Base-by-base conservation (phyloP, 2,113 vertebrate genomes). In the Apus apus region DNA sequence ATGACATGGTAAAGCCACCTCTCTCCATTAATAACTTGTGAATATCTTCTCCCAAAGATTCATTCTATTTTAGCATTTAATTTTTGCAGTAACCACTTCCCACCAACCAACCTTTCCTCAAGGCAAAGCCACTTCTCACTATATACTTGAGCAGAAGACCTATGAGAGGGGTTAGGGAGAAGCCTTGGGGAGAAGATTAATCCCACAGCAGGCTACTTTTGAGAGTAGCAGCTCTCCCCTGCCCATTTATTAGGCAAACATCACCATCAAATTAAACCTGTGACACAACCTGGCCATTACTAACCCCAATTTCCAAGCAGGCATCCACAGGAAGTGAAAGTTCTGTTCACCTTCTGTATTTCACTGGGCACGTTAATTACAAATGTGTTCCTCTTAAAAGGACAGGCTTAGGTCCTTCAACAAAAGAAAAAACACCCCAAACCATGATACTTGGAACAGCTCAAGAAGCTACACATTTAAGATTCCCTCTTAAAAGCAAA, bases 11-110 rank as follows among this genome's bases (percentile, higher is more conserved):
- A 71, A 85, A 94, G 70, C 34, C 70, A 90, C 16, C 34, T 84
- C 70, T 96, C 70, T 96, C 72, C 82, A 90, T 89, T 96, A 97
- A 86, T 93, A 93, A 95, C 74, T 51, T 85, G 45, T 3, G 26
- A 91, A 87, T 73, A 87, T 40, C 62, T 92, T 89, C 73, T 73
- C 91, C 38, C n/a, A 29, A 90, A 87, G 80, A 74, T 65, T 75
- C 13, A 40, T 53, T 94, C 68, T 68, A 87, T 89, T 94, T 93
- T 45, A 71, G 57, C 68, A 34, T 70, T 67, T 77, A 94, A 64
- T 78, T 83, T 96, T 87, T 48, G 54, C 83, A 88, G 43, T 75
- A 85, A 93, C 45, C 65, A 40, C 68, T 89, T 87, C 89, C 84
- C 81, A 96, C 54, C 56, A 68, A 80, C 19, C 53, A 62, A 58